phyloP scores from a whole-genome alignment of 1,140 invertebrate genomes.

The Aleiodes sp. region DNA sequence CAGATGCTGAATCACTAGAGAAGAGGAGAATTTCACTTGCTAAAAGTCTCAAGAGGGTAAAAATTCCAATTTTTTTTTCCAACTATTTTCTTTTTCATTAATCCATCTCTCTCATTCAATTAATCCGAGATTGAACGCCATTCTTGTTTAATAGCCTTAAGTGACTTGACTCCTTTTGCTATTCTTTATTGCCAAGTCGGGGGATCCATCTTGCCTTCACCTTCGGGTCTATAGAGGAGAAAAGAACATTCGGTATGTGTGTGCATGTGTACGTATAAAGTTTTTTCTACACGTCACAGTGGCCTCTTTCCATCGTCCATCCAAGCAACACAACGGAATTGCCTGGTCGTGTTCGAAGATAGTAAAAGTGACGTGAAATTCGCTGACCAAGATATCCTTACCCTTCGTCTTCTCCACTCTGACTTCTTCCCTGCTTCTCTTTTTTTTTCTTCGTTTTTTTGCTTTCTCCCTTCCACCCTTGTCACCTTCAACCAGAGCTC shows the following conservation, averaged over 20 bases:
- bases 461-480: neutral
- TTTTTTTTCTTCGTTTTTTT: slow-evolving; percentile 17
- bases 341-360: slow-evolving; percentile 24
- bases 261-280: neutral
- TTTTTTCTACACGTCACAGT: neutral
- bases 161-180: slow-evolving; percentile 7
- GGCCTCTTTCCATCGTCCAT: neutral
- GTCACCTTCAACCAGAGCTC: neutral
- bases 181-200: neutral
- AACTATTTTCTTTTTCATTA: neutral
- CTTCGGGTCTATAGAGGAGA: neutral
- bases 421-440: neutral
- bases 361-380: slow-evolving; percentile 33
- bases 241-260: neutral
- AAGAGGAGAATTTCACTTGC: neutral
- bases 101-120: slow-evolving; percentile 1
- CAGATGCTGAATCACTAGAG: slow-evolving; percentile 8
- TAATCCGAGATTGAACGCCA: neutral
- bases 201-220: neutral
- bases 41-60: neutral
- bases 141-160: neutral
- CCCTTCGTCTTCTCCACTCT: slow-evolving; percentile 4
- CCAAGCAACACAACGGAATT: slow-evolving; percentile 16
- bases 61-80: neutral
- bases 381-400: slow-evolving; percentile 33